Percentiles rank a stretch among this genome's conserved stretches.
phyloP scores from a whole-genome alignment of 2,888 invertebrate genomes.

The Polyploca ridens region DNA sequence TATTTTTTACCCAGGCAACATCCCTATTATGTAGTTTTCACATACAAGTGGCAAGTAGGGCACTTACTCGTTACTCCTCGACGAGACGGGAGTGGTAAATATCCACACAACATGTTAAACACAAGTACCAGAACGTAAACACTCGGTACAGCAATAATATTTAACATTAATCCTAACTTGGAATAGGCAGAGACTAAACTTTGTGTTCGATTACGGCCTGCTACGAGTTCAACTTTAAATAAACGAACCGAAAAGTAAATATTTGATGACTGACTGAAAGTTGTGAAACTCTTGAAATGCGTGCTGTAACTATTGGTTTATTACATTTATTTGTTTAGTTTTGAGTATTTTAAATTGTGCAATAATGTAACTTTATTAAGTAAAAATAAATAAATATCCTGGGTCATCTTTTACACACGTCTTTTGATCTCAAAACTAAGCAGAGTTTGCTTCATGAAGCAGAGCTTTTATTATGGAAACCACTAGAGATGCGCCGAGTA shows the following conservation, averaged over 20 bases:
- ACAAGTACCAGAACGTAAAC: conserved; percentile 20
- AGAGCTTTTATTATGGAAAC: no score
- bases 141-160: conserved; percentile 16
- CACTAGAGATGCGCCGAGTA: no score
- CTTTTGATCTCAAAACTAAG: no score
- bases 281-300: not conserved
- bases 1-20: no score
- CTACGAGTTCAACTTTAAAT: not conserved
- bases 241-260: conserved; percentile 1
- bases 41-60: not conserved
- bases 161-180: conserved; percentile 35
- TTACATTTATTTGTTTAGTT: not conserved
- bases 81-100: conserved; percentile 37
- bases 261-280: not conserved
- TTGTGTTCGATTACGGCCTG: conserved; percentile 7
- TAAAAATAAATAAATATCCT: no score
- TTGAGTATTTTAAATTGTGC: not conserved
- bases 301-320: not conserved
- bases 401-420: no score
- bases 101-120: conserved; percentile 34
- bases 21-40: not conserved
- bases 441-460: no score
- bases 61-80: conserved; percentile 22
- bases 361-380: no score
- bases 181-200: conserved; percentile 3